Conservation (phyloP, 2,797 vertebrate species). For the Sternotherus odoratus region DNA sequence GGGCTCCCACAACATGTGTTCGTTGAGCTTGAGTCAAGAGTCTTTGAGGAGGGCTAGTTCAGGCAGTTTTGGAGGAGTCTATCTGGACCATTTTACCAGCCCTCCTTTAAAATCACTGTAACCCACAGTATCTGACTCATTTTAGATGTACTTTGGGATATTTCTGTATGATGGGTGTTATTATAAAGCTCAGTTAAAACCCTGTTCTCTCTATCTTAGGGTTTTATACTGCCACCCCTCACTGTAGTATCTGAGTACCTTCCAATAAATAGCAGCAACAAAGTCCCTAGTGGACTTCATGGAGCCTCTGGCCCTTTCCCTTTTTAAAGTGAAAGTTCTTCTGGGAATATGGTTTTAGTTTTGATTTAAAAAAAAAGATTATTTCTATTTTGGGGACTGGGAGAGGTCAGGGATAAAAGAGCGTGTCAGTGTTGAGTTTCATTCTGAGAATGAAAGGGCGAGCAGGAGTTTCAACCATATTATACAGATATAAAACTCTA, state of each 20-base stretch:
- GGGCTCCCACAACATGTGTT: not conserved
- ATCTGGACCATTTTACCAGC: too few relatives aligned
- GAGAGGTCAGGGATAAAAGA: not conserved
- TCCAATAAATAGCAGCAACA: not conserved
- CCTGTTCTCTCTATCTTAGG: too few relatives aligned
- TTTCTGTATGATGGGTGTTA: too few relatives aligned
- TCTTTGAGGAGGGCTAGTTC: too few relatives aligned
- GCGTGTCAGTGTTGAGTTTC: fast-evolving
- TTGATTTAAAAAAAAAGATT: not conserved
- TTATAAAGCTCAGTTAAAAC: too few relatives aligned
- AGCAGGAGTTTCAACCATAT: not conserved
- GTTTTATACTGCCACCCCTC: too few relatives aligned
- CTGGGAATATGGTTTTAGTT: not conserved
- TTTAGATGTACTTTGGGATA: too few relatives aligned
- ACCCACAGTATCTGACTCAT: too few relatives aligned
- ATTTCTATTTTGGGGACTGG: fast-evolving
- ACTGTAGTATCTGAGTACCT: too few relatives aligned
- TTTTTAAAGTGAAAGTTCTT: not conserved
- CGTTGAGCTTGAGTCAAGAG: too few relatives aligned
- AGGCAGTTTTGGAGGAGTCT: too few relatives aligned
- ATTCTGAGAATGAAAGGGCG: not conserved
- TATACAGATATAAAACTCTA: fast-evolving
- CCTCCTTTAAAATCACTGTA: too few relatives aligned
- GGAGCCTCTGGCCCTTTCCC: not conserved
- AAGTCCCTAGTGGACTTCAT: not conserved